A percentile compares a stretch with the other conserved stretches of the same genome.
These are phyloP conservation scores for Lichenostomus cassidix DNA, from an alignment of 2,113 vertebrate genomes.

Conservation along the genomic window DNA sequence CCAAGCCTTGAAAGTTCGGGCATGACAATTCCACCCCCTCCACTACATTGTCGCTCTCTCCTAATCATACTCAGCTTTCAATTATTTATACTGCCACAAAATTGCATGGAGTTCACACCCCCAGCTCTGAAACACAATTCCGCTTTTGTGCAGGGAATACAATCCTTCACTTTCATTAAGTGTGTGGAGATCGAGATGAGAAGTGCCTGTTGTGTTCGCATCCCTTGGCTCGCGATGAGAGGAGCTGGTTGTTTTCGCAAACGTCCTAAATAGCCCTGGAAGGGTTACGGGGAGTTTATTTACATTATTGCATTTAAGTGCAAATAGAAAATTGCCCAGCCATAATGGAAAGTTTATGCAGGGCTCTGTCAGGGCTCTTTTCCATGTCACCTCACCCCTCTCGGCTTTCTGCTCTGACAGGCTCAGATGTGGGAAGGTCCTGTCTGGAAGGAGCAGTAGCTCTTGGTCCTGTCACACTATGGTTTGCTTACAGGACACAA, in stretches of 20 bases:
- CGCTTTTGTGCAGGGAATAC: constrained; percentile 41
- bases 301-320: constrained; percentile 65
- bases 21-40: neutral
- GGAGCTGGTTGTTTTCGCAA: constrained; percentile 47
- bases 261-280: constrained; percentile 33
- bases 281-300: constrained; percentile 66
- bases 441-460: neutral
- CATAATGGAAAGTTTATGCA: constrained; percentile 42
- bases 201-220: constrained; percentile 62
- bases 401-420: neutral
- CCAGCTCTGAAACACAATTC: constrained; percentile 57
- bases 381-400: constrained; percentile 17
- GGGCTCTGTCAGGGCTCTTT: constrained; percentile 41
- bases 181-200: constrained; percentile 44
- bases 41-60: rapidly evolving
- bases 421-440: constrained; percentile 5
- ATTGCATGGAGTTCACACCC: constrained; percentile 31
- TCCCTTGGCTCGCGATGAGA: constrained; percentile 61
- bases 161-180: constrained; percentile 70
- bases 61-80: constrained; percentile 20
- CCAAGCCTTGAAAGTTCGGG: neutral
- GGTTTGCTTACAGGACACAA: neutral
- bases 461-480: neutral
- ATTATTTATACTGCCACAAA: constrained; percentile 63
- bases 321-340: constrained; percentile 51